Conservation (phyloP, 2,797 vertebrate species). For the Anolis apletophallus region DNA sequence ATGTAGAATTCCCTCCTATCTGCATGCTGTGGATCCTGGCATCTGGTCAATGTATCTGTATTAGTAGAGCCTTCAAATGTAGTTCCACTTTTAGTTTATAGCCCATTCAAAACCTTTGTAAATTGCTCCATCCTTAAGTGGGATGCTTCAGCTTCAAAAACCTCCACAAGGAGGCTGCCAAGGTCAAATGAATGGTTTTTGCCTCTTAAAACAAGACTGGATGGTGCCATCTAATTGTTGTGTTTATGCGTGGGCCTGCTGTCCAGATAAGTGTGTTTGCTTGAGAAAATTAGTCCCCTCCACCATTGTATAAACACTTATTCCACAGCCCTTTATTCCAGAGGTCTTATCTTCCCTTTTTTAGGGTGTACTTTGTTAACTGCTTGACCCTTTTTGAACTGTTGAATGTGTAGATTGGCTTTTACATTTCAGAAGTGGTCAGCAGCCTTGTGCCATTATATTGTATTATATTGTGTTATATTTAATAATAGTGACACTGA, state of each 20-base stretch:
- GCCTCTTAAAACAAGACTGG: neutral
- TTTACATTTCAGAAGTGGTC: neutral
- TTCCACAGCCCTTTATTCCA: neutral
- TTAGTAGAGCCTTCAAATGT: neutral
- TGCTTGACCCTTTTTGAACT: neutral
- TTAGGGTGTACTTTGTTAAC: slow-evolving; percentile 14
- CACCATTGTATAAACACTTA: slow-evolving; percentile 29
- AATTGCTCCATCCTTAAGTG: neutral
- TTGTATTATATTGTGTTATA: neutral
- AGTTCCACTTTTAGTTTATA: neutral
- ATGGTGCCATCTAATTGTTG: neutral
- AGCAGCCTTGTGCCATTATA: neutral
- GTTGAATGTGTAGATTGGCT: neutral
- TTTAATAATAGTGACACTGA: neutral
- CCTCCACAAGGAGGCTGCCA: neutral
- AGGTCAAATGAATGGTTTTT: neutral
- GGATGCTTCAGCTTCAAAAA: neutral
- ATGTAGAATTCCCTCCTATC: neutral
- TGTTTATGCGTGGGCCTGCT: neutral
- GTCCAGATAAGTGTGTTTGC: neutral
- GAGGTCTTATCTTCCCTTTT: slow-evolving; percentile 16
- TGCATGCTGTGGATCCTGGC: neutral
- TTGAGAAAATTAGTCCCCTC: slow-evolving; percentile 10
- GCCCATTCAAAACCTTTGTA: neutral
- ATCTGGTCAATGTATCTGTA: neutral